These are phyloP conservation scores for Pelobates cultripes DNA, from an alignment of 2,797 vertebrate genomes.

Conservation along the genomic window DNA sequence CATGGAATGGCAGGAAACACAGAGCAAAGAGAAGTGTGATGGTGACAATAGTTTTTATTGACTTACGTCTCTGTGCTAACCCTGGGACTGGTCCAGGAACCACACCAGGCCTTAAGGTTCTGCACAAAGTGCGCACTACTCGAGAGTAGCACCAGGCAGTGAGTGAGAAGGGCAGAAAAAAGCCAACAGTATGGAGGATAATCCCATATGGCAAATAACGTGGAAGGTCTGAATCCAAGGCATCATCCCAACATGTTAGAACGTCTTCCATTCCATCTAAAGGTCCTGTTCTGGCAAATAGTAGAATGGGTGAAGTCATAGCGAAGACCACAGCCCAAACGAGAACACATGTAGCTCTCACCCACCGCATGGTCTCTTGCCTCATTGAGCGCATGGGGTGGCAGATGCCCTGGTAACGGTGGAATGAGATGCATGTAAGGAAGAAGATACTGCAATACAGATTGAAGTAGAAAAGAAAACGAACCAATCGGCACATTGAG, in stretches of 20 bases:
- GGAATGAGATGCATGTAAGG: slow-evolving; percentile 81
- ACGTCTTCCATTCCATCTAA: slow-evolving; percentile 30
- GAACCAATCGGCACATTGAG: slow-evolving; percentile 83
- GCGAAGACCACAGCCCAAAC: slow-evolving; percentile 80
- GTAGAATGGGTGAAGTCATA: slow-evolving; percentile 80
- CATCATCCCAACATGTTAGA: slow-evolving; percentile 72
- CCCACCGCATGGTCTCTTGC: slow-evolving; percentile 76
- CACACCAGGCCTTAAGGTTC: slow-evolving; percentile 67
- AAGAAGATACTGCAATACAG: slow-evolving; percentile 85
- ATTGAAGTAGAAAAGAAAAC: slow-evolving; percentile 86
- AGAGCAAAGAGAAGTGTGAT: slow-evolving; percentile 81
- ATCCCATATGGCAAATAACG: slow-evolving; percentile 82
- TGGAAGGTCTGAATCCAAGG: slow-evolving; percentile 76
- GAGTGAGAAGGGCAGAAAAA: slow-evolving; percentile 79
- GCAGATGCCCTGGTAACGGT: slow-evolving; percentile 82
- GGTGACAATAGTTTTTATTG: slow-evolving; percentile 80
- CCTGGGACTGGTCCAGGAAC: slow-evolving; percentile 67
- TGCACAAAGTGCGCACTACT: slow-evolving; percentile 78
- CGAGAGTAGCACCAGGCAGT: slow-evolving; percentile 84
- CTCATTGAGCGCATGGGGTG: slow-evolving; percentile 82
- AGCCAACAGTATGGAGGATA: slow-evolving; percentile 77
- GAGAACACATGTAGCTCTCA: slow-evolving; percentile 73
- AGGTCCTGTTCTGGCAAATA: slow-evolving; percentile 75
- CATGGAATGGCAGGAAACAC: slow-evolving; percentile 81
- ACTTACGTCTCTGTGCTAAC: slow-evolving; percentile 75